phyloP scores from a whole-genome alignment of 2,888 invertebrate species.

The Habroteleia sp. region DNA sequence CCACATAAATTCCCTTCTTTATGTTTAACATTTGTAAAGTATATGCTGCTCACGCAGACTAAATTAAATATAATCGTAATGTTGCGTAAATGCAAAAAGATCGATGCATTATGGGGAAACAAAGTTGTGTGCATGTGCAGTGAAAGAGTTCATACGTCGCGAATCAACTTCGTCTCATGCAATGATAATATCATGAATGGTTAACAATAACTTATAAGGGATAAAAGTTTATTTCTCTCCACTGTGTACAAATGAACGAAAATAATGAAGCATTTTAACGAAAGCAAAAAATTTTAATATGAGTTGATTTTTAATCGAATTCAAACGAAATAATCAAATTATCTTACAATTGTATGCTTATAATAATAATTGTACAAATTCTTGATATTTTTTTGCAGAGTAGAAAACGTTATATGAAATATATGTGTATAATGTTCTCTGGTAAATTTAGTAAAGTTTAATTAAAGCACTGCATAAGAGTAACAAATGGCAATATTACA shows the following conservation, averaged over 20 bases:
- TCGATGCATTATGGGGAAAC: constrained; percentile 55
- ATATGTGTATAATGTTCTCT: no score
- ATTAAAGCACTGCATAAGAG: no score
- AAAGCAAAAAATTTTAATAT: constrained; percentile 7
- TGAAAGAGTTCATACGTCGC: constrained; percentile 58
- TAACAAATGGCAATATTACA: no score
- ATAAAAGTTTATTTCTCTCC: constrained; percentile 29
- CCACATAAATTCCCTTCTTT: constrained; percentile 42
- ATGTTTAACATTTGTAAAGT: constrained; percentile 50
- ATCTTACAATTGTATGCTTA: no score
- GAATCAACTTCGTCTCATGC: constrained; percentile 50
- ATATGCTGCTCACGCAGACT: constrained; percentile 51
- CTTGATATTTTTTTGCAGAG: no score
- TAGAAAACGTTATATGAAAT: no score
- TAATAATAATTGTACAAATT: no score
- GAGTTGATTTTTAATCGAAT: no score
- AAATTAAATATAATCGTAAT: constrained; percentile 61
- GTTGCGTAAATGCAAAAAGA: constrained; percentile 45
- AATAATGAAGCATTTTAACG: constrained; percentile 16
- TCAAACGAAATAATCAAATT: no score
- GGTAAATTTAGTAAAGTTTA: no score
- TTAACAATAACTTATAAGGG: constrained; percentile 38
- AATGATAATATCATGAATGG: constrained; percentile 51
- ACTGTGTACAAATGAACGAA: constrained; percentile 30
- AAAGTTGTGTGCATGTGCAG: constrained; percentile 53